These are phyloP conservation scores for Oreochromis spilurus DNA, from an alignment of 2,113 vertebrate genomes.

Conservation along the genomic window DNA sequence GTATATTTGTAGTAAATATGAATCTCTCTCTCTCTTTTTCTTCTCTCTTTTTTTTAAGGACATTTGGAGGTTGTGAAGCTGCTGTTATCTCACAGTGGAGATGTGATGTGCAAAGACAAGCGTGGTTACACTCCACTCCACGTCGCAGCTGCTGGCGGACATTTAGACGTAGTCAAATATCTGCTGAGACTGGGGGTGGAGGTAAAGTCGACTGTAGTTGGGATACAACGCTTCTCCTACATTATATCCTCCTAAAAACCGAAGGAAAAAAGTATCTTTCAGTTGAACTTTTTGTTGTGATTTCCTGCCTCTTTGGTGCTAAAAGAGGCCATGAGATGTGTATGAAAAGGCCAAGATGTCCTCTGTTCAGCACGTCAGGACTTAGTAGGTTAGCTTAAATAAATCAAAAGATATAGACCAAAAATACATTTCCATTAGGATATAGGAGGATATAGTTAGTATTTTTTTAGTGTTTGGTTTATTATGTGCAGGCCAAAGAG, in stretches of 20 bases:
- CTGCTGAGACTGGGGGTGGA: slow-evolving; percentile 84
- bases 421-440: too few species aligned
- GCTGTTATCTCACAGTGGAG: slow-evolving; percentile 82
- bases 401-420: neutral
- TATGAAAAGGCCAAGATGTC: neutral
- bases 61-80: slow-evolving; percentile 92
- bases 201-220: slow-evolving; percentile 63
- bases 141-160: slow-evolving; percentile 85
- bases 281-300: neutral
- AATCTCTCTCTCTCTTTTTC: neutral
- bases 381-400: neutral
- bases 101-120: slow-evolving; percentile 86
- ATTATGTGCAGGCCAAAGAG: neutral
- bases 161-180: slow-evolving; percentile 85
- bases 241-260: neutral
- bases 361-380: neutral
- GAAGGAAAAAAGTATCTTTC: neutral
- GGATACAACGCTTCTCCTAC: neutral
- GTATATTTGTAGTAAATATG: neutral
- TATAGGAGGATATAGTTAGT: neutral
- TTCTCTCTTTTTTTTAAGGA: slow-evolving; percentile 64
- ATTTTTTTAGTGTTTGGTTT: neutral
- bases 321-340: neutral
- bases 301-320: neutral
- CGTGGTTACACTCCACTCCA: slow-evolving; percentile 91